These are phyloP conservation scores for Drosophila formosana DNA, from an alignment of 2,888 invertebrate genomes.

Conservation along the genomic window DNA sequence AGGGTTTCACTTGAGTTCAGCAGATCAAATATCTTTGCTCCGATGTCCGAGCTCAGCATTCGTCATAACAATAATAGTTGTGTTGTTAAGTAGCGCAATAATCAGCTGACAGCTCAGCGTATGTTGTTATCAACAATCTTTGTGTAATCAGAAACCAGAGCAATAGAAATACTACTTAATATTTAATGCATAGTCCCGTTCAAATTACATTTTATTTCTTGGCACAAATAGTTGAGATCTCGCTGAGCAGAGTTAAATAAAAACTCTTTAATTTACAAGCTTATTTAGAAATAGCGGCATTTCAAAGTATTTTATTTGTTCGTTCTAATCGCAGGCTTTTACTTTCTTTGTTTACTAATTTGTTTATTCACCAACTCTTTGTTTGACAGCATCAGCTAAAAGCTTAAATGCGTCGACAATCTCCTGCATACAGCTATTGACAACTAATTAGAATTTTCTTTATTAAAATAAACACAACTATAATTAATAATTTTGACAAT, in stretches of 20 bases:
- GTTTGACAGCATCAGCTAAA: constrained; percentile 34
- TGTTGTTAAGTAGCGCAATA: background rate
- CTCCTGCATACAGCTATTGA: constrained; percentile 21
- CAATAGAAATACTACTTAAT: background rate
- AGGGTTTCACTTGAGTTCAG: constrained; percentile 5
- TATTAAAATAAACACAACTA: no score
- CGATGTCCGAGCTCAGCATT: constrained; percentile 18
- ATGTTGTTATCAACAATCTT: constrained; percentile 1
- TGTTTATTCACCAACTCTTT: constrained; percentile 47
- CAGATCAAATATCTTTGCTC: constrained; percentile 14
- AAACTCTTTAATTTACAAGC: no score
- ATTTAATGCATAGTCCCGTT: constrained; percentile 8
- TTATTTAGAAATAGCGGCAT: background rate
- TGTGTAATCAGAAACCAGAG: constrained; percentile 15
- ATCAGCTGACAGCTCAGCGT: constrained; percentile 12
- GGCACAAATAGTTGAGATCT: no score
- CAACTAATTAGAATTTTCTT: background rate
- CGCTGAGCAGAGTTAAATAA: no score
- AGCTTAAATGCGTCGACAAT: constrained; percentile 47
- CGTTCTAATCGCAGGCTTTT: constrained; percentile 9
- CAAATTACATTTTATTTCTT: background rate
- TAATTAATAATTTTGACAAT: no score
- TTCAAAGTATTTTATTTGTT: background rate
- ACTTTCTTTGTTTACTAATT: constrained; percentile 58
- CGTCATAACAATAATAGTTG: constrained; percentile 43